Percentiles rank a stretch among this genome's conserved stretches.
These are phyloP conservation scores for Euschistus heros DNA, from an alignment of 1,140 invertebrate genomes.

Conservation along the genomic window DNA sequence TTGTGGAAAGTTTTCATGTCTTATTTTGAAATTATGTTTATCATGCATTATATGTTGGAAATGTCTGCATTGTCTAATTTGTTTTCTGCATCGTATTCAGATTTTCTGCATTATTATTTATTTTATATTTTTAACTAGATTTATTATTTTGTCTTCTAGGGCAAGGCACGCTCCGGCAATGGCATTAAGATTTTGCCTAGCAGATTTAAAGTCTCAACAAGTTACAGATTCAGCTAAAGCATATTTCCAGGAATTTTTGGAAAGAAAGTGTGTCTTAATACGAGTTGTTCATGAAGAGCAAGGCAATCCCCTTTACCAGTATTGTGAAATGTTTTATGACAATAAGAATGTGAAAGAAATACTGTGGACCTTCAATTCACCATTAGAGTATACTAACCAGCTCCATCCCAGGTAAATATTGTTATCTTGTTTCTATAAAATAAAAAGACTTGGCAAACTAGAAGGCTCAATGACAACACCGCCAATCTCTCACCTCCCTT, in stretches of 20 bases:
- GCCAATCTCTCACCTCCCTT: too few species aligned
- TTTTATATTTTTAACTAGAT: background rate
- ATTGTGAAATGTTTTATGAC: slow-evolving; percentile 51
- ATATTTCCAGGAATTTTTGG: slow-evolving; percentile 54
- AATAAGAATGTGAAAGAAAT: slow-evolving; percentile 45
- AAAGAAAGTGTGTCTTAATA: slow-evolving; percentile 46
- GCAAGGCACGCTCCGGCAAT: slow-evolving; percentile 38
- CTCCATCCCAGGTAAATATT: slow-evolving; percentile 34
- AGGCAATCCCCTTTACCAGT: slow-evolving; percentile 51
- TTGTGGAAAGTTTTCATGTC: too few species aligned
- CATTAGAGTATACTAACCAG: slow-evolving; percentile 41
- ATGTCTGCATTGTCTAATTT: too few species aligned
- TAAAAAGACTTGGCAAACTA: too few species aligned
- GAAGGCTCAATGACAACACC: too few species aligned
- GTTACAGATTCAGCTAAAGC: slow-evolving; percentile 54
- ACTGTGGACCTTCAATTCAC: slow-evolving; percentile 33
- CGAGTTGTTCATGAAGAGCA: slow-evolving; percentile 52
- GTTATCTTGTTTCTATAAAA: too few species aligned
- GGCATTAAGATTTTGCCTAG: slow-evolving; percentile 58
- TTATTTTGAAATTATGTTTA: too few species aligned
- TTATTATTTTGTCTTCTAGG: slow-evolving; percentile 1
- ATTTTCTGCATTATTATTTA: too few species aligned
- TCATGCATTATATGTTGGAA: too few species aligned
- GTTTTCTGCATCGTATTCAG: too few species aligned
- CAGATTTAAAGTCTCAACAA: slow-evolving; percentile 51